Percentiles rank a stretch among this genome's conserved stretches.
Conservation (phyloP, 1,140 invertebrate species). For the Zaprionus vittiger region DNA sequence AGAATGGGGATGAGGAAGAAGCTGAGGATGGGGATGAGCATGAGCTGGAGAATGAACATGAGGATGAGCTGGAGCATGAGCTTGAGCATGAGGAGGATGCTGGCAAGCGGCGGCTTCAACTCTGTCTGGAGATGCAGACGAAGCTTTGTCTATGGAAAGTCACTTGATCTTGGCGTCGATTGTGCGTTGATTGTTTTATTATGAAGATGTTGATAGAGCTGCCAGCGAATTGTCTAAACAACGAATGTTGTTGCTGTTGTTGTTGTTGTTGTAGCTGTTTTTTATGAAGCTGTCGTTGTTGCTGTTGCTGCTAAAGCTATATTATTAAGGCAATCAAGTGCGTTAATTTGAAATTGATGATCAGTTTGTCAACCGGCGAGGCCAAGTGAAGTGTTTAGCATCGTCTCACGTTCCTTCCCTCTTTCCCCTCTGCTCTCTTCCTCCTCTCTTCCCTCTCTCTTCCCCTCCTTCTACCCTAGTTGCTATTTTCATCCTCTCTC, state of each 20-base stretch:
- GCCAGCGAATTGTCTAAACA: conserved; percentile 42
- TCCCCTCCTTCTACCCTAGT: neutral
- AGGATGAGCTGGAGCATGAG: conserved; percentile 17
- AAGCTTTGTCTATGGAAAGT: conserved; percentile 71
- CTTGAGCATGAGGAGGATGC: conserved; percentile 6
- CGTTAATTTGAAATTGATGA: conserved; percentile 66
- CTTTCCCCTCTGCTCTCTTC: neutral
- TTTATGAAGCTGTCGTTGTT: conserved; percentile 1
- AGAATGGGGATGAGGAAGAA: conserved; percentile 38
- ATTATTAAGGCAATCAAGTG: conserved; percentile 76
- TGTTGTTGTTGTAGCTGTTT: conserved; percentile 7
- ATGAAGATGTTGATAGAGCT: conserved; percentile 76
- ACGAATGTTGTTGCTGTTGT: conserved; percentile 26
- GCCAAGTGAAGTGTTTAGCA: conserved; percentile 17
- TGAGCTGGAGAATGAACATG: neutral
- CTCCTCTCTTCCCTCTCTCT: neutral
- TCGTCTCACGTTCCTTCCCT: neutral
- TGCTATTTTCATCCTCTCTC: neutral
- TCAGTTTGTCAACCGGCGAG: conserved; percentile 57
- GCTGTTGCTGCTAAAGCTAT: conserved; percentile 61
- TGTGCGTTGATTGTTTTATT: conserved; percentile 83
- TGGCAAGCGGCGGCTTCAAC: conserved; percentile 6
- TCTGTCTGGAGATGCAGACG: conserved; percentile 10
- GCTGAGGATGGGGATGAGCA: conserved; percentile 4
- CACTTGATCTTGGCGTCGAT: conserved; percentile 77